These are phyloP conservation scores for Perodicticus potto DNA, from an alignment of 2,797 vertebrate genomes.

Conservation along the genomic window DNA sequence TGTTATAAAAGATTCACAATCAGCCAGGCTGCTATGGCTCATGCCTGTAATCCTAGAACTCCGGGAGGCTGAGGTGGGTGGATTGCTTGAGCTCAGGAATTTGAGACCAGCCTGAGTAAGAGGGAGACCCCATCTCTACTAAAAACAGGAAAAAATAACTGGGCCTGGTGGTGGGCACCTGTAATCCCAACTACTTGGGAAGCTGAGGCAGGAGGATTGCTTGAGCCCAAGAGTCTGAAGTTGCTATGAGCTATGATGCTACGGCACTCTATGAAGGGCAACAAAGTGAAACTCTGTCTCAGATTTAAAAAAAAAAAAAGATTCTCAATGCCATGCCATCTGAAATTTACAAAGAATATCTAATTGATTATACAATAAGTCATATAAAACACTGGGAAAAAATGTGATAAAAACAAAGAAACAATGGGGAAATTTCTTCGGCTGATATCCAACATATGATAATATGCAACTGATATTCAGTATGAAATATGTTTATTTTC, in stretches of 20 bases:
- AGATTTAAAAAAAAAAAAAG: not conserved
- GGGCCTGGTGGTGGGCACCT: too few relatives aligned
- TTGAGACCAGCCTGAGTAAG: too few relatives aligned
- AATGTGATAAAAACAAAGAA: slow-evolving; percentile 21
- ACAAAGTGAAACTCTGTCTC: not conserved
- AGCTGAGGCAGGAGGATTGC: not conserved
- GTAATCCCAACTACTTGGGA: not conserved
- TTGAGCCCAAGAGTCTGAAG: not conserved
- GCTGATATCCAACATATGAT: not conserved
- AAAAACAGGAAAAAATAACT: too few relatives aligned
- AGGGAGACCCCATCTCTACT: too few relatives aligned
- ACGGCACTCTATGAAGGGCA: not conserved
- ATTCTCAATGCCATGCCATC: not conserved
- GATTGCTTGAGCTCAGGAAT: too few relatives aligned
- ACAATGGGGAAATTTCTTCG: slow-evolving; percentile 4
- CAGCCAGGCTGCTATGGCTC: too few relatives aligned
- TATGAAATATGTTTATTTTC: slow-evolving; percentile 45
- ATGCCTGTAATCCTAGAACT: too few relatives aligned
- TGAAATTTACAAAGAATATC: not conserved
- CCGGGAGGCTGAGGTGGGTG: too few relatives aligned
- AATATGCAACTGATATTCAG: not conserved
- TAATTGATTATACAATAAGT: not conserved
- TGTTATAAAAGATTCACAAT: too few relatives aligned
- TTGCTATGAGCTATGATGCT: not conserved
- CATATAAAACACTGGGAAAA: not conserved